Base-by-base conservation (phyloP, 2,888 invertebrate species). In the Apotomis capreana region DNA sequence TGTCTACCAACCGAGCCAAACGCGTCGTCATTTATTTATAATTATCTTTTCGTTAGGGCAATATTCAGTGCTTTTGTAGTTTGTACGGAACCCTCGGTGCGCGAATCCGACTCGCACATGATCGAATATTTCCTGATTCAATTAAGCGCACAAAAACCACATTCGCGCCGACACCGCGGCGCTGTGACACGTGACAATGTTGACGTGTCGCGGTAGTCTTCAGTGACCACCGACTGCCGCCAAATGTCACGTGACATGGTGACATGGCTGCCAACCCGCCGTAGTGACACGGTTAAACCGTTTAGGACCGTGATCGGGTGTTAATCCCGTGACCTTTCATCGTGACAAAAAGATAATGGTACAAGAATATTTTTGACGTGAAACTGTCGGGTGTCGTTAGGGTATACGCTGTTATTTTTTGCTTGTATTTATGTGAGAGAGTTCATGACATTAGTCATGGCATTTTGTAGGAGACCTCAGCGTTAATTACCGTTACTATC, bases 201-300 rank as follows among this genome's bases (percentile, higher is more conserved):
- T 70, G 65, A 65, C 70, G 36, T 60, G 70, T 49, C 65, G 46
- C 55, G 36, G 4, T 4, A 44, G 13, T 15, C 15, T 8, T 44
- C 13, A 37, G 36, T 40, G 54, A 52, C 59, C 52, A 36, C 52
- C 70, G 59, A 26, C 36, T 10, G 13, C 15, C 54, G 44, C 54
- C 55, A 55, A 67, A 70, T 70, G 70, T 65, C 65, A 70, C n/a
- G 37, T 59, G 59, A 13, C 59, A 59, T 5, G 12, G 37, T 59
- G 59, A 13, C 59, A 59, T 5, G 12, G 12, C 54, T 55, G 64
- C 57, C 64, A 57, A 49, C 49, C 49, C 46, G 46, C 64, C 40
- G 3, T 15, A 49, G 36, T 65, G 37, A 70, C 60, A 55, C 60
- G 9, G 10, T 55, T n/a, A 59, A 52, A 44, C 26, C 44, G 62